Conservation (phyloP, 2,888 invertebrate genomes). For the Tachystola acroxantha region DNA sequence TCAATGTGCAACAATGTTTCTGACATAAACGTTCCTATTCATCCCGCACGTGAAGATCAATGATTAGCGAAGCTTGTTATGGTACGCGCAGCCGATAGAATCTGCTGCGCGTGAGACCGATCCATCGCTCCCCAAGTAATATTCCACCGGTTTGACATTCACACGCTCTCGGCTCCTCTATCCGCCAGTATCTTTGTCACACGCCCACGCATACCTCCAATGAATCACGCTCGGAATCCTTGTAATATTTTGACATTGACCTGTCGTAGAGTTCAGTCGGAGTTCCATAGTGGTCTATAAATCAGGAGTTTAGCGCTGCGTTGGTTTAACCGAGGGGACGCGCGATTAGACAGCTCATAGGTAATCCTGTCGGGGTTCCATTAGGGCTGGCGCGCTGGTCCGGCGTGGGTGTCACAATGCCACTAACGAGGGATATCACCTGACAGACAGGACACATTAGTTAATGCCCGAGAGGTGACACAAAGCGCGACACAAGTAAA, state of each 20-base stretch:
- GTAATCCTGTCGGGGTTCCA: slow-evolving; percentile 55
- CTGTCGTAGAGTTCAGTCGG: slow-evolving; percentile 22
- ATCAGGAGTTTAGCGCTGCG: slow-evolving; percentile 27
- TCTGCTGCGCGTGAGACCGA: slow-evolving; percentile 60
- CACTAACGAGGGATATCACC: slow-evolving; percentile 68
- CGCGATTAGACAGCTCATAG: slow-evolving; percentile 44
- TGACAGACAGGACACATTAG: slow-evolving; percentile 62
- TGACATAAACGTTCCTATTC: slow-evolving; percentile 27
- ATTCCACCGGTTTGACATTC: slow-evolving; percentile 31
- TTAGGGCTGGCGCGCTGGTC: slow-evolving; percentile 41
- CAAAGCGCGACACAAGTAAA: slow-evolving; percentile 45
- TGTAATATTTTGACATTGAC: slow-evolving; percentile 22
- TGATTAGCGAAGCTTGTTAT: slow-evolving; percentile 45
- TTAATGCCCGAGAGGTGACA: slow-evolving; percentile 48
- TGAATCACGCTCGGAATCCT: slow-evolving; percentile 37
- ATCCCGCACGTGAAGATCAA: slow-evolving; percentile 47
- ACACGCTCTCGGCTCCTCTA: slow-evolving; percentile 46
- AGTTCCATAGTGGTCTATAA: slow-evolving; percentile 23
- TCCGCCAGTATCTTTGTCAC: slow-evolving; percentile 40
- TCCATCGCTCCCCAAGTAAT: slow-evolving; percentile 37
- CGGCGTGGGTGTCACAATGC: slow-evolving; percentile 65
- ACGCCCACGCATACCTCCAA: slow-evolving; percentile 47
- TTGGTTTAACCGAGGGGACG: slow-evolving; percentile 31
- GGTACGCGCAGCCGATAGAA: slow-evolving; percentile 46
- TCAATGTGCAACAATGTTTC: slow-evolving; percentile 13